phyloP scores from a whole-genome alignment of 2,797 vertebrate species.

The Lacerta bilineata region DNA sequence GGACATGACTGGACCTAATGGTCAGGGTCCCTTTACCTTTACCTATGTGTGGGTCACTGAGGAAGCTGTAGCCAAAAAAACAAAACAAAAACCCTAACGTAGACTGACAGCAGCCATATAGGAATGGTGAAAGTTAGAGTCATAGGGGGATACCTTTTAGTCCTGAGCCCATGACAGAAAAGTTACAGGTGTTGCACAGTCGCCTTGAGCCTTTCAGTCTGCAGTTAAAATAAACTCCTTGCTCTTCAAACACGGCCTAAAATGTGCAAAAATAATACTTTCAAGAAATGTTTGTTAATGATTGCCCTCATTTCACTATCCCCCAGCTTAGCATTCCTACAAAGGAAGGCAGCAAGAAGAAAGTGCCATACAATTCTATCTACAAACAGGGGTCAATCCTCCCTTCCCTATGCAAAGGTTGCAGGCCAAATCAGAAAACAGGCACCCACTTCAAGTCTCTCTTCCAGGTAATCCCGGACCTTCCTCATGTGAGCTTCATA shows the following conservation, averaged over 20 bases:
- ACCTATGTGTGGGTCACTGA: background rate
- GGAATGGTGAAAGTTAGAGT: background rate
- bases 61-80: background rate
- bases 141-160: conserved; percentile 83
- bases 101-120: background rate
- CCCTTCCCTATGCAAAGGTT: background rate
- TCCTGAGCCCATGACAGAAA: conserved; percentile 88
- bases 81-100: background rate
- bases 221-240: conserved; percentile 88
- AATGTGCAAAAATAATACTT: conserved; percentile 24
- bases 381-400: background rate
- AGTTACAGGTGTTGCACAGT: conserved; percentile 94
- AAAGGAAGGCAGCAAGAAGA: background rate
- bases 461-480: conserved; percentile 88
- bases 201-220: conserved; percentile 82
- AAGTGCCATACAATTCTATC: background rate
- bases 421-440: background rate
- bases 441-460: conserved; percentile 84
- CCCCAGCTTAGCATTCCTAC: background rate
- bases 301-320: rapidly evolving
- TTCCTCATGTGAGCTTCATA: conserved; percentile 88
- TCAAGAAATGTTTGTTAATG: background rate
- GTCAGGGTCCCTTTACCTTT: too few relatives aligned
- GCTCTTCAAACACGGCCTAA: conserved; percentile 86
- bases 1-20: too few relatives aligned